A percentile compares a stretch with the other conserved stretches of the same genome.
phyloP scores from a whole-genome alignment of 2,113 vertebrate species.

The Chunga burmeisteri region DNA sequence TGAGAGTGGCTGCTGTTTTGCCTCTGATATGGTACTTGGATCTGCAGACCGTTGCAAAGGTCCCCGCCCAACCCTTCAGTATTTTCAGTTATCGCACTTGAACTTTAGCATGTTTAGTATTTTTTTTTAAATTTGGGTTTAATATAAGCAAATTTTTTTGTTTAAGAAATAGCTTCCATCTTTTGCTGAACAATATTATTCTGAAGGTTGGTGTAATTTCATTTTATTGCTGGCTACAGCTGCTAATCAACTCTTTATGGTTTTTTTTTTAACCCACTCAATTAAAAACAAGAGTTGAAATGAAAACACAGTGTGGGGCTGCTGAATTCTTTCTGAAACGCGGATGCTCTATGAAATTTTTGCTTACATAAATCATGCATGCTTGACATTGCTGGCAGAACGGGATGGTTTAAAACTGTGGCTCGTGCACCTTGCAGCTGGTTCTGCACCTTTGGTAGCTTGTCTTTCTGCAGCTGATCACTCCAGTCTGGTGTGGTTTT shows the following conservation, averaged over 20 bases:
- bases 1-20: not conserved
- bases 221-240: not conserved
- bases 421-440: not conserved
- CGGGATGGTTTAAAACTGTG: accelerated
- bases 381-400: not conserved
- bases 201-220: not conserved
- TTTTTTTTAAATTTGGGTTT: not conserved
- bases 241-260: not conserved
- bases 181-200: not conserved
- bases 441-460: not conserved
- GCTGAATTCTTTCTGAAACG: not conserved
- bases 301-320: not conserved
- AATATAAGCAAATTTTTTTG: not conserved
- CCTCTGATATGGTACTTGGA: not conserved
- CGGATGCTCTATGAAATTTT: not conserved
- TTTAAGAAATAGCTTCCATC: not conserved
- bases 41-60: not conserved
- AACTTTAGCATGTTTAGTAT: not conserved
- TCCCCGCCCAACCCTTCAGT: not conserved
- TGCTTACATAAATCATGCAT: not conserved
- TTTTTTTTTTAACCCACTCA: not conserved
- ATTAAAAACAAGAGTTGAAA: not conserved
- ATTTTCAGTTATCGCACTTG: not conserved
- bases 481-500: not conserved
- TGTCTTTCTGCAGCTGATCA: not conserved